Evolutionary conservation across 2,113 vertebrate species (phyloP).

Genomic region (Sardina pilchardus): DNA sequence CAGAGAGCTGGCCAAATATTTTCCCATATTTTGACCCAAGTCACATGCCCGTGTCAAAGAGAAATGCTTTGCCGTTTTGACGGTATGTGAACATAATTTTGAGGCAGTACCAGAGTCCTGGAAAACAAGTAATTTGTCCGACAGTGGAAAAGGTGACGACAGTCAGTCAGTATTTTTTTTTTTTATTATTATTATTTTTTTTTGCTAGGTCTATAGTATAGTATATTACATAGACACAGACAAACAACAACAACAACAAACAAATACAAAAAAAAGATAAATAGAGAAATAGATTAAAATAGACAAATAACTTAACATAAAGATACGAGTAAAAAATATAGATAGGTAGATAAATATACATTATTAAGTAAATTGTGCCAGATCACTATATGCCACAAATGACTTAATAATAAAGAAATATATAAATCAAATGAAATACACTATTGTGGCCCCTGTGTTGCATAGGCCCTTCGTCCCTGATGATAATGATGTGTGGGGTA

Average conservation of each 20-base stretch:
- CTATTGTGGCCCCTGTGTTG: background rate
- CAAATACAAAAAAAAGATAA: background rate
- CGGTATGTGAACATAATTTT: background rate
- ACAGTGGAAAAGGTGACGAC: background rate
- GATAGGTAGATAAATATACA: too few relatives aligned
- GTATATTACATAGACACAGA: background rate
- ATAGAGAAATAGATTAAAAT: too few relatives aligned
- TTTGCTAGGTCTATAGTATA: too few relatives aligned
- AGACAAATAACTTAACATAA: too few relatives aligned
- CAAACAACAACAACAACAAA: background rate
- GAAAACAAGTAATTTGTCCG: background rate
- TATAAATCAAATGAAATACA: background rate
- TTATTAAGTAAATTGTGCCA: too few relatives aligned
- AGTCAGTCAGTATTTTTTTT: background rate
- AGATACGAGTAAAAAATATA: too few relatives aligned
- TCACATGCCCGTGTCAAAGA: background rate
- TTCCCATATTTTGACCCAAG: background rate
- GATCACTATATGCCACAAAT: too few relatives aligned
- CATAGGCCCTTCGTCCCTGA: background rate
- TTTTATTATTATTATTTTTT: background rate
- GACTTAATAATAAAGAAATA: background rate
- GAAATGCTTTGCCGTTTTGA: background rate
- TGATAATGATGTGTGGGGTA: slow-evolving; percentile 55
- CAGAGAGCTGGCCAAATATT: slow-evolving; percentile 64
- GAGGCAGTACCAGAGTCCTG: background rate